These are phyloP conservation scores for Ctenosaura bakeri DNA, from an alignment of 2,797 vertebrate genomes.

Conservation along the genomic window DNA sequence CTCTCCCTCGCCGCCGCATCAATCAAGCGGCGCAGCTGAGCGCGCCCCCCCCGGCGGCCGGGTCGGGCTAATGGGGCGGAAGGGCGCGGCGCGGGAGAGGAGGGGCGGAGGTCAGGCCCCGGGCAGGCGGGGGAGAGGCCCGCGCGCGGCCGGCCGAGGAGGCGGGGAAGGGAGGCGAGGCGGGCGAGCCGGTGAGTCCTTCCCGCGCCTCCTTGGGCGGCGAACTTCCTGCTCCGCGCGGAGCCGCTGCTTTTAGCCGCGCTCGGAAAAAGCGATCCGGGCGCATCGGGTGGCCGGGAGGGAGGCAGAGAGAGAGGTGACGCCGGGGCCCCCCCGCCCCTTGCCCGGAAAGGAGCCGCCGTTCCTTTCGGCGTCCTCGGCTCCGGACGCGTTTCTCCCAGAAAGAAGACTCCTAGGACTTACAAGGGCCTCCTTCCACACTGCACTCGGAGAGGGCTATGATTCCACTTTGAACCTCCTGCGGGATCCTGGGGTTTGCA, in stretches of 20 bases:
- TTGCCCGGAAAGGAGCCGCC: neutral
- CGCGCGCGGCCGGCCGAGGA: neutral
- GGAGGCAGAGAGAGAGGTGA: too few relatives aligned
- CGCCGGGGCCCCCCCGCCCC: too few relatives aligned
- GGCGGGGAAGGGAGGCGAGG: neutral
- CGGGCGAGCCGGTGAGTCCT: neutral
- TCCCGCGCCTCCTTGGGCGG: too few relatives aligned
- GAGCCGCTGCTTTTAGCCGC: too few relatives aligned
- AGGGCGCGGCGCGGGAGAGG: constrained; percentile 5
- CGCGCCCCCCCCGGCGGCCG: neutral
- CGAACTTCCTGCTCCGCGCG: too few relatives aligned
- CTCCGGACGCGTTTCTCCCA: neutral
- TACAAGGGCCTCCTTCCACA: too few relatives aligned
- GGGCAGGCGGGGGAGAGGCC: neutral
- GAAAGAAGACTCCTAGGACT: neutral
- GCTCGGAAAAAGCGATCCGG: too few relatives aligned
- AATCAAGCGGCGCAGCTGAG: constrained; percentile 21
- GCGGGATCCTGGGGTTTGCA: too few relatives aligned
- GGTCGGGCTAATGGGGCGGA: constrained; percentile 24
- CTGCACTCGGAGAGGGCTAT: too few relatives aligned
- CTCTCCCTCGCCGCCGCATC: neutral
- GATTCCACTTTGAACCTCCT: too few relatives aligned
- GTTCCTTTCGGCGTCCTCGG: too few relatives aligned
- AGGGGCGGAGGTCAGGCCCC: constrained; percentile 15
- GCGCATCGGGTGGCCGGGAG: too few relatives aligned